A percentile compares a stretch with the other conserved stretches of the same genome.
Conservation (phyloP, 2,888 invertebrate genomes). For the Dinocampus coccinellae region DNA sequence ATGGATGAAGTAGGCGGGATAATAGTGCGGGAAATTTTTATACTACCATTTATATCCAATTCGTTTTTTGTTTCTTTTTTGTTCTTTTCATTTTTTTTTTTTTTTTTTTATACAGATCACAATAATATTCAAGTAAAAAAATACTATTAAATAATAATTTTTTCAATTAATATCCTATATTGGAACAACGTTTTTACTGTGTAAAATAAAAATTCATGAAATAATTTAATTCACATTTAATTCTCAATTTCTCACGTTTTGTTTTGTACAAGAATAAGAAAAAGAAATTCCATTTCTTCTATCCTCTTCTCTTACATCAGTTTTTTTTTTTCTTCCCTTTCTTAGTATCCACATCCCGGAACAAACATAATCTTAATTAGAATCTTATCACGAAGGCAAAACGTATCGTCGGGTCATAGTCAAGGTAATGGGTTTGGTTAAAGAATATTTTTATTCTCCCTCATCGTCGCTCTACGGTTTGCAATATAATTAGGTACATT, state of each 20-base stretch:
- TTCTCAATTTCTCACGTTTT: background rate
- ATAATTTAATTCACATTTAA: background rate
- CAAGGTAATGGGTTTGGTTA: constrained; percentile 28
- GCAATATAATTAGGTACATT: constrained; percentile 44
- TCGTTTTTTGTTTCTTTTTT: background rate
- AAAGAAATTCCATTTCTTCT: background rate
- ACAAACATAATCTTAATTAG: constrained; percentile 47
- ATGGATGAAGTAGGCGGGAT: constrained; percentile 31
- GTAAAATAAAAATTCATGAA: background rate
- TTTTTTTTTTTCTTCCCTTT: too few species aligned
- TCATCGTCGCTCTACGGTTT: constrained; percentile 19
- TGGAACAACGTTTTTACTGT: background rate
- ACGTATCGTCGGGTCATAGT: constrained; percentile 23
- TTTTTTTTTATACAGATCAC: too few species aligned
- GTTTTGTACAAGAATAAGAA: background rate
- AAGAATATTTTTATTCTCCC: constrained; percentile 17
- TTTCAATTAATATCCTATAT: too few species aligned
- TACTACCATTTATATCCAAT: background rate
- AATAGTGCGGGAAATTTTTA: background rate
- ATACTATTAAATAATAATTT: too few species aligned
- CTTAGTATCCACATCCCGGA: constrained; percentile 30
- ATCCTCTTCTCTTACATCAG: constrained; percentile 14
- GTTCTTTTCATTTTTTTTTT: background rate
- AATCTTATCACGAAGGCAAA: constrained; percentile 42
- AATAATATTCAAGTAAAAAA: too few species aligned